Percentiles rank a stretch among this genome's conserved stretches.
Evolutionary conservation across 2,888 invertebrate genomes (phyloP).

Genomic region (Philereme vetulata): DNA sequence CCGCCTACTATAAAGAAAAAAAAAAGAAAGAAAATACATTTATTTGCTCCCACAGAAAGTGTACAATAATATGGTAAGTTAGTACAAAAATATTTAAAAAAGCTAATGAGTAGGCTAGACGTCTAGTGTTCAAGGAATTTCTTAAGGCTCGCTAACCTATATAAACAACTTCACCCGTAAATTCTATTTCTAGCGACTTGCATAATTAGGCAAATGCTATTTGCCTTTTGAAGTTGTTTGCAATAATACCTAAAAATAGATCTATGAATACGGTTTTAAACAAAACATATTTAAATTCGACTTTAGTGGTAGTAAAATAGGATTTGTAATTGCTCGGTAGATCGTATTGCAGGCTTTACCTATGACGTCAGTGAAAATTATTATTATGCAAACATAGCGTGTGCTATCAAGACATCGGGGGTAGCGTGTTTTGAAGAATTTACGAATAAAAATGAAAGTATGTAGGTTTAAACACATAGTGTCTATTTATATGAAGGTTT

Average conservation of each 20-base stretch:
- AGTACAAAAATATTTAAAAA: too few relatives aligned
- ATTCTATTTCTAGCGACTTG: constrained; percentile 25
- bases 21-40: too few relatives aligned
- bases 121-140: background rate
- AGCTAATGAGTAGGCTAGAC: too few relatives aligned
- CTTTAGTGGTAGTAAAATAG: constrained; percentile 28
- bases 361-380: constrained; percentile 68
- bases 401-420: constrained; percentile 27
- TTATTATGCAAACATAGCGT: constrained; percentile 50
- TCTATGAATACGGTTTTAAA: constrained; percentile 7
- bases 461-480: constrained; percentile 28
- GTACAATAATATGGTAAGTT: too few relatives aligned
- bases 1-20: too few relatives aligned
- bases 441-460: constrained; percentile 43
- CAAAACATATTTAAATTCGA: constrained; percentile 26
- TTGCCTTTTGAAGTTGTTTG: constrained; percentile 19
- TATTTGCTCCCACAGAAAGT: too few relatives aligned
- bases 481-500: constrained; percentile 7
- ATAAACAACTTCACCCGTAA: constrained; percentile 3
- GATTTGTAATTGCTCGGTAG: constrained; percentile 32
- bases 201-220: constrained; percentile 17
- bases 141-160: background rate
- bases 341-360: constrained; percentile 35
- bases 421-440: constrained; percentile 33
- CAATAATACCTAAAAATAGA: constrained; percentile 22